Percentiles rank a stretch among this genome's conserved stretches.
phyloP scores from a whole-genome alignment of 2,888 invertebrate species.

The Heteromurus nitidus region DNA sequence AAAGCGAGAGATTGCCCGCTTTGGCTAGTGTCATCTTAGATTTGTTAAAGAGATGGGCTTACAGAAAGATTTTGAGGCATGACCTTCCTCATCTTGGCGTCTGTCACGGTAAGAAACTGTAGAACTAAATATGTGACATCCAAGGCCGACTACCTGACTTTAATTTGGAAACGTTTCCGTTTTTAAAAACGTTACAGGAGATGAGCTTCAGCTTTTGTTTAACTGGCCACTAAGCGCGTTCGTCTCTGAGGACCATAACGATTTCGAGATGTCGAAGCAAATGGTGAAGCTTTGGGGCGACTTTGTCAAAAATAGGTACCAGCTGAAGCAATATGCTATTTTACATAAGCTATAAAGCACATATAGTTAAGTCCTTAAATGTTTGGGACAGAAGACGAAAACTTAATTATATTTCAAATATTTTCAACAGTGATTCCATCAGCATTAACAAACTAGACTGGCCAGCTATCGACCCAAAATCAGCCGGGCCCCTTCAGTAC shows the following conservation, averaged over 20 bases:
- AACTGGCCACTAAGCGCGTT: slow-evolving; percentile 42
- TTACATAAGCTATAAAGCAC: no score
- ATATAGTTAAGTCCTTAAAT: no score
- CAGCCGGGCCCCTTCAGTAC: slow-evolving; percentile 31
- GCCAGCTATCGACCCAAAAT: slow-evolving; percentile 36
- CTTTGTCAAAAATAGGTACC: slow-evolving; percentile 63
- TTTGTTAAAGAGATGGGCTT: slow-evolving; percentile 37
- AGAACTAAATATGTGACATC: no score
- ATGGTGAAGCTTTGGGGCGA: slow-evolving; percentile 58
- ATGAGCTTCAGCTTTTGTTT: slow-evolving; percentile 50
- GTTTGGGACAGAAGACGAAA: no score
- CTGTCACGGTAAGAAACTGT: slow-evolving; percentile 59
- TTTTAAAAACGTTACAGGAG: slow-evolving; percentile 28
- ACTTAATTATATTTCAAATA: no score
- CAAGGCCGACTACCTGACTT: not conserved
- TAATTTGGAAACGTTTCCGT: not conserved
- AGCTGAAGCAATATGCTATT: no score
- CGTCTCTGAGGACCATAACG: slow-evolving; percentile 31
- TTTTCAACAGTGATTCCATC: slow-evolving; percentile 53
- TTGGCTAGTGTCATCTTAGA: slow-evolving; percentile 52
- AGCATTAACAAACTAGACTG: slow-evolving; percentile 48
- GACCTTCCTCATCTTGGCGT: slow-evolving; percentile 56
- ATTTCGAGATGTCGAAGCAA: slow-evolving; percentile 55
- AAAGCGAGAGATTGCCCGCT: slow-evolving; percentile 52
- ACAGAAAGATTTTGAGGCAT: slow-evolving; percentile 34